Evolutionary conservation across 1,140 invertebrate species (phyloP), one percentile per base, ranked within the genome.

Genomic region (Medauroidea extradentata): DNA sequence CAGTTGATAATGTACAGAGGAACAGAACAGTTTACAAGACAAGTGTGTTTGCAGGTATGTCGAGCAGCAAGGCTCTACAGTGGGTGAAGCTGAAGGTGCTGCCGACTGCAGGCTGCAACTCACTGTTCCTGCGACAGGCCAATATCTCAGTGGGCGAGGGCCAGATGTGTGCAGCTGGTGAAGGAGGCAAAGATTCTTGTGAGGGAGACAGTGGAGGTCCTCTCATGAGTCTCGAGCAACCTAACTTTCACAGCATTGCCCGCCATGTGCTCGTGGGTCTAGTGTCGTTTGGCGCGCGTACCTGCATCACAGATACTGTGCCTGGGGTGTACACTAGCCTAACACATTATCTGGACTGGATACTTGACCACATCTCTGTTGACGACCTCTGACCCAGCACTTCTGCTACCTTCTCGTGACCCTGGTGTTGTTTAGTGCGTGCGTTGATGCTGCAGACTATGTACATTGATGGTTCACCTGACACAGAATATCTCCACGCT

Each of bases 141-240:
- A 29, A 48, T 7, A 27, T 43, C 19, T 19, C 21, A 19, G 13
- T 57, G 16, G 43, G 41, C 4, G 41, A 5, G 8, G 27, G 43
- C 14, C 68, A 75, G 55, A 59, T 73, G 24, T 73, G 71, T 59
- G 71, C 70, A 11, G 72, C 69, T 23, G 67, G 67, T 8, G 66
- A 76, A 11, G 64, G 70, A 0, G 79, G 79, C 4, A 71, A 81
- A 59, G 85, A 88, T 58, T 80, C 83, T 1, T 87, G 85, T 39
- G 76, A 77, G 0, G 83, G 83, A 2, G 85, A 87, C 58, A 85
- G 82, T 18, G 85, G 85, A 0, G 85, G 85, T 2, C 85, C 85
- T 0, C 72, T 88, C 1, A 82, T 85, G 80, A 79, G 79, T 57
- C 69, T 77, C 16, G 72, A 75, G 65, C 67, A 25, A 69, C 73